These are phyloP conservation scores for Hydrotaea diabolus DNA, from an alignment of 2,888 invertebrate species.

Conservation along the genomic window DNA sequence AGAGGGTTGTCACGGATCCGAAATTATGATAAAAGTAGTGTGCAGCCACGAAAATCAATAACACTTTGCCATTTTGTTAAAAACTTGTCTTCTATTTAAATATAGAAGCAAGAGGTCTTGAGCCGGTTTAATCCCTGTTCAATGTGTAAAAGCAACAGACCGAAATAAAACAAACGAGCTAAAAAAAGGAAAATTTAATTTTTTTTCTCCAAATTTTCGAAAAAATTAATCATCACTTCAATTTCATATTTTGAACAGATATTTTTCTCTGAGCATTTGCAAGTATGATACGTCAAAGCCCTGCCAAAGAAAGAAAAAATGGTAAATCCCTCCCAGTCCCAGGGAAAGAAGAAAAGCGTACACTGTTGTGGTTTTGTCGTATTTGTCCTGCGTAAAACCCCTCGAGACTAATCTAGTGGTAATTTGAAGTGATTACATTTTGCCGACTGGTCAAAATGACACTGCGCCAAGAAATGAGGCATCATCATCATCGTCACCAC, in stretches of 20 bases:
- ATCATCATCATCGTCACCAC: slow-evolving; percentile 14
- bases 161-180: too few relatives aligned
- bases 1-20: too few relatives aligned
- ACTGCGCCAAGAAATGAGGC: slow-evolving; percentile 41
- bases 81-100: too few relatives aligned
- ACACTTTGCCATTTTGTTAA: too few relatives aligned
- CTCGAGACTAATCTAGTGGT: slow-evolving; percentile 71
- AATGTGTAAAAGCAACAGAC: too few relatives aligned
- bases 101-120: too few relatives aligned
- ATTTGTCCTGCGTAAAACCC: slow-evolving; percentile 55
- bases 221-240: too few relatives aligned
- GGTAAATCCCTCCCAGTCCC: slow-evolving; percentile 11
- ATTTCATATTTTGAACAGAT: background rate
- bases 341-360: slow-evolving; percentile 25
- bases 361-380: slow-evolving; percentile 33
- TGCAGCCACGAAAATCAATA: too few relatives aligned
- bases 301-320: slow-evolving; percentile 33
- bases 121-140: too few relatives aligned
- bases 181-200: too few relatives aligned
- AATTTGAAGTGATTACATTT: slow-evolving; percentile 71
- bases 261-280: background rate
- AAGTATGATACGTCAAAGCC: slow-evolving; percentile 46
- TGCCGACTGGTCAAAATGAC: slow-evolving; percentile 65
- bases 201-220: too few relatives aligned
- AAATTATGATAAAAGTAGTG: too few relatives aligned